These are phyloP conservation scores for Eleginops maclovinus DNA, from an alignment of 2,113 vertebrate genomes.

Conservation along the genomic window DNA sequence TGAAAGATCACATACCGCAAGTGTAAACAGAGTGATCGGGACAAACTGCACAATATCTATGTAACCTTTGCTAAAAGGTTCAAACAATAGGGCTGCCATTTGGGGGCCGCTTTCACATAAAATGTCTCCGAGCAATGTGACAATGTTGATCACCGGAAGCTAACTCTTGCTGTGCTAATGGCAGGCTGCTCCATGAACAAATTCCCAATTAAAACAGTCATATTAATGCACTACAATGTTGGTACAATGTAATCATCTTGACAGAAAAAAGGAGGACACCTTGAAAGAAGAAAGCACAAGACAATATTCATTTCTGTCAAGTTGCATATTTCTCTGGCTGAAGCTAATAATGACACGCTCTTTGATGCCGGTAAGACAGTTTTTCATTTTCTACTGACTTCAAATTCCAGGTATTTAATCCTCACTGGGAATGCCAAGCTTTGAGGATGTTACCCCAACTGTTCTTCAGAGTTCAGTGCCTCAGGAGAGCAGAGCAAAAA, in stretches of 20 bases:
- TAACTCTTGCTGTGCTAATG: constrained; percentile 31
- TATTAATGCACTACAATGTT: constrained; percentile 48
- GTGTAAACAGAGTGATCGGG: constrained; percentile 26
- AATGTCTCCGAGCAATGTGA: constrained; percentile 37
- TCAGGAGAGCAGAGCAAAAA: constrained; percentile 69
- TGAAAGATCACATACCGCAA: constrained; percentile 20
- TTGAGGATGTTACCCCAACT: constrained; percentile 75
- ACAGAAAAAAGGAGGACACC: constrained; percentile 63
- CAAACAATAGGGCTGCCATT: constrained; percentile 18
- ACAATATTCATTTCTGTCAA: constrained; percentile 71
- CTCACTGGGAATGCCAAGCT: constrained; percentile 77
- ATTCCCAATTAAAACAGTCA: constrained; percentile 62
- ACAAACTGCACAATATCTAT: constrained; percentile 18
- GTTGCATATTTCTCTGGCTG: constrained; percentile 64
- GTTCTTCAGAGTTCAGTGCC: constrained; percentile 69
- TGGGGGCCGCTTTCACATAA: constrained; percentile 46
- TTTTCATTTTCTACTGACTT: constrained; percentile 78
- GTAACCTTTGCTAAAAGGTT: constrained; percentile 33
- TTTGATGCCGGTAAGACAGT: constrained; percentile 74
- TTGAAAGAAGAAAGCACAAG: constrained; percentile 66
- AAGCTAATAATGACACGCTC: constrained; percentile 77
- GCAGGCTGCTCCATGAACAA: constrained; percentile 38
- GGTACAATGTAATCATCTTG: constrained; percentile 39
- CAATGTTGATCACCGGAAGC: constrained; percentile 40
- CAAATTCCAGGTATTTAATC: constrained; percentile 77